These are phyloP conservation scores for Lophura swinhoii DNA, from an alignment of 2,797 vertebrate genomes.

Conservation along the genomic window DNA sequence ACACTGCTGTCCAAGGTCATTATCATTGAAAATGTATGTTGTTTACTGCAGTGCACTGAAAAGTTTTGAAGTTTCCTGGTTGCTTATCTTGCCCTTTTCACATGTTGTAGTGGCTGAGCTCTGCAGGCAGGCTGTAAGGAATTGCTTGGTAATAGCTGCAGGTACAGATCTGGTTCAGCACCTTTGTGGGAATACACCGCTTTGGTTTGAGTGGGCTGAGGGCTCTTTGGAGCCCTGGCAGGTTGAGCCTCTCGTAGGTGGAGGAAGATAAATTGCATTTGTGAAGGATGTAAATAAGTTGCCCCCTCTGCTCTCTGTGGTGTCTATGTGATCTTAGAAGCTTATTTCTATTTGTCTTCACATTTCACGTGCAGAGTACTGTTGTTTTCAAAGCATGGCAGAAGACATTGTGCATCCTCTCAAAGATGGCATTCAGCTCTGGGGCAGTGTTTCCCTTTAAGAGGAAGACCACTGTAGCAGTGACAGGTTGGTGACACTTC, in stretches of 20 bases:
- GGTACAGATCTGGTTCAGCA: background rate
- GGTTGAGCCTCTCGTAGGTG: background rate
- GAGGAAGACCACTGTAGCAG: background rate
- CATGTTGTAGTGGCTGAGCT: background rate
- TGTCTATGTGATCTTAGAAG: background rate
- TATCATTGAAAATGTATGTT: background rate
- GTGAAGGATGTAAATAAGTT: background rate
- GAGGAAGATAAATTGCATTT: background rate
- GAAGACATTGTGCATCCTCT: background rate
- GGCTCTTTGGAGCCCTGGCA: background rate
- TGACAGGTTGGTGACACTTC: background rate
- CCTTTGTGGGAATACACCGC: background rate
- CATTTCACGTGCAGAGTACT: background rate
- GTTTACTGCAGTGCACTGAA: background rate
- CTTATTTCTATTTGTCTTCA: background rate
- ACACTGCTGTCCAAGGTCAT: background rate
- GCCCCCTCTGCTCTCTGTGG: background rate
- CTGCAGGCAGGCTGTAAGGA: background rate
- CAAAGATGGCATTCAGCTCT: background rate
- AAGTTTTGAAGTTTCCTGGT: background rate
- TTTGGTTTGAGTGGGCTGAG: background rate
- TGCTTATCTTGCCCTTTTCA: background rate
- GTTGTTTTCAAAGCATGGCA: background rate
- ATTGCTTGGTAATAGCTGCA: background rate
- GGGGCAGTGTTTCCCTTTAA: background rate